Base-by-base conservation (phyloP, 2,113 vertebrate genomes). In the Anhinga rufa region DNA sequence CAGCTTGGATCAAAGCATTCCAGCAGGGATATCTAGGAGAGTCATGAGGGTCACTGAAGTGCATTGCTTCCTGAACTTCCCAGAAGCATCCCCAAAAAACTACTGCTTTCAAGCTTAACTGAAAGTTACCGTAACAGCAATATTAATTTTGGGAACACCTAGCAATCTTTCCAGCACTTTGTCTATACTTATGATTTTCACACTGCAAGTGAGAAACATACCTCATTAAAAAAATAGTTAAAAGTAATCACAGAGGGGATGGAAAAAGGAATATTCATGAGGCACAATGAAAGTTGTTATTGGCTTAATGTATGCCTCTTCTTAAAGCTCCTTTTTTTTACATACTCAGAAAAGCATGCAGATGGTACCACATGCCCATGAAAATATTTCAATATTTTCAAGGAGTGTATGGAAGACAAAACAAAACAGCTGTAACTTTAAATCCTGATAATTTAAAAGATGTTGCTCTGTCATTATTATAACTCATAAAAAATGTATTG, bases 401-500 rank as follows among this genome's bases (percentile, higher is more conserved):
- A 90, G 32, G 71, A 20, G 32, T 38, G 32, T 74, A 81, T n/a
- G 34, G 22, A 95, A 95, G 29, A 49, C 57, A 92, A 87, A 95
- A 96, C 36, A 94, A 83, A 92, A 90, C 64, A 92, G 91, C 92
- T 97, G 86, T 77, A 96, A 94, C 75, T 87, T 72, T 95, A 96
- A 94, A 86, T 69, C 66, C 76, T 86, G 52, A 85, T 97, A 97
- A 97, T 95, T 95, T 93, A 95, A 86, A 93, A 96, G 88, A 90
- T 92, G 70, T 86, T 96, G 90, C 60, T 90, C 72, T 88, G 90
- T 82, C 96, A 96, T 96, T 96, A 97, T 97, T 95, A 92, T 82
- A 88, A 86, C 90, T 93, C 92, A 97, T 98, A 97, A 98, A 98
- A 98, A 97, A 97, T 97, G 78, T 93, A 98, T 97, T 93, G 96